Conservation (phyloP, 1,140 invertebrate species). For the Chymomyza costata region DNA sequence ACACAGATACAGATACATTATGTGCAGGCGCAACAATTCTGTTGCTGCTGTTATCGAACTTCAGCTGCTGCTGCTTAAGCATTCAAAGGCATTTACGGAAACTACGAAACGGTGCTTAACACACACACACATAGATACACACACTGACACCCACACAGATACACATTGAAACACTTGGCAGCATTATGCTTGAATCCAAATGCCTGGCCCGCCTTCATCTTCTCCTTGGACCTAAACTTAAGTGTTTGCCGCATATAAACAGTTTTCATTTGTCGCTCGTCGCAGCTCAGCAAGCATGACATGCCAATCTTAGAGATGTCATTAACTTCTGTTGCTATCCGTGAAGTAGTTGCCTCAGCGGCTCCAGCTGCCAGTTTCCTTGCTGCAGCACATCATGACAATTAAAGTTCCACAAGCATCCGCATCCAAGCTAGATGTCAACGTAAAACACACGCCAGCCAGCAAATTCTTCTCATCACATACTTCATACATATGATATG, state of each 20-base stretch:
- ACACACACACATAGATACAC: not conserved
- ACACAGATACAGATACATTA: too few species aligned
- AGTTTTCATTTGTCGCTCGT: constrained; percentile 55
- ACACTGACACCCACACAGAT: constrained; percentile 1
- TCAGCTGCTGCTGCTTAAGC: too few species aligned
- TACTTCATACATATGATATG: too few species aligned
- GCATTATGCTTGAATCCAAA: constrained; percentile 43
- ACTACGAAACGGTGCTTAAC: not conserved
- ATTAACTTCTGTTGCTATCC: constrained; percentile 35
- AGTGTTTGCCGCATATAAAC: constrained; percentile 60
- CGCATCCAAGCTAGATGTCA: not conserved
- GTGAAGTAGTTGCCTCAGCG: too few species aligned
- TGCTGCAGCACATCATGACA: not conserved
- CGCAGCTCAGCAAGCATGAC: constrained; percentile 68
- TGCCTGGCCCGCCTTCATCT: too few species aligned
- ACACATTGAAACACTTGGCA: constrained; percentile 52
- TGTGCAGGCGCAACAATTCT: too few species aligned
- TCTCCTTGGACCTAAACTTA: constrained; percentile 6
- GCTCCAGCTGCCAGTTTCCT: too few species aligned
- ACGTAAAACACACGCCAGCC: constrained; percentile 20
- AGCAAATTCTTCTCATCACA: not conserved
- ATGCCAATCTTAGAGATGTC: constrained; percentile 60
- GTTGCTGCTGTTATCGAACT: too few species aligned
- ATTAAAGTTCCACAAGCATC: not conserved
- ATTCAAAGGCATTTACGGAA: not conserved